phyloP scores from a whole-genome alignment of 2,888 invertebrate species.

The Hermaeophaga mercurialis region DNA sequence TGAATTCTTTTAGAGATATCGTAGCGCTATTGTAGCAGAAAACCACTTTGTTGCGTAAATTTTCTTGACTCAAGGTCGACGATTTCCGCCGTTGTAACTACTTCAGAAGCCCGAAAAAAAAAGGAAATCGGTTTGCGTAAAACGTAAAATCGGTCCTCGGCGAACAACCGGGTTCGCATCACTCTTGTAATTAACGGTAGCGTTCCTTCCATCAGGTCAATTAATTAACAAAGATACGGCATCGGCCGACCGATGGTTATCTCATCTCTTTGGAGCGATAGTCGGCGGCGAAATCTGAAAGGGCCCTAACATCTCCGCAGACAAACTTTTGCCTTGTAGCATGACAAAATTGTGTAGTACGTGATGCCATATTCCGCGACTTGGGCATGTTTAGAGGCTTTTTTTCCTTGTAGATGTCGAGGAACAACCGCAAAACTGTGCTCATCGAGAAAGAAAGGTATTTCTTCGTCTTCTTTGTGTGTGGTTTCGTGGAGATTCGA shows the following conservation, averaged over 20 bases:
- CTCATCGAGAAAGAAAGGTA: constrained; percentile 12
- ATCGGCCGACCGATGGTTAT: constrained; percentile 46
- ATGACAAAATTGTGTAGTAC: constrained; percentile 33
- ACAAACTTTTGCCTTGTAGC: constrained; percentile 27
- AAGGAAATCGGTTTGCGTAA: too few species aligned
- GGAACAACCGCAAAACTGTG: too few species aligned
- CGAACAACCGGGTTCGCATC: constrained; percentile 11
- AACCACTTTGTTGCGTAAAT: too few species aligned
- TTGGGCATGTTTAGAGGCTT: constrained; percentile 27
- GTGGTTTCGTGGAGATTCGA: constrained; percentile 16
- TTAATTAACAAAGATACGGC: constrained; percentile 50
- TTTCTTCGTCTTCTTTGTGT: constrained; percentile 24
- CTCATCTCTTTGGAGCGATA: constrained; percentile 28
- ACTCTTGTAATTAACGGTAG: constrained; percentile 29
- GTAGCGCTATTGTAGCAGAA: too few species aligned
- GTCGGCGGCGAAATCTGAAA: constrained; percentile 32
- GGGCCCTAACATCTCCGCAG: constrained; percentile 23
- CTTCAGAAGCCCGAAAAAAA: neutral
- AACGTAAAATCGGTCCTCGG: constrained; percentile 18
- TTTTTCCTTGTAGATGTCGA: constrained; percentile 13
- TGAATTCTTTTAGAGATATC: too few species aligned
- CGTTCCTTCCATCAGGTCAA: constrained; percentile 41
- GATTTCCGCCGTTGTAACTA: too few species aligned
- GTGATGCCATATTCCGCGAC: constrained; percentile 34
- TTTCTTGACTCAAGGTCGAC: too few species aligned